Evolutionary conservation across 1,140 invertebrate species (phyloP).

Genomic region (Mamestra configurata): DNA sequence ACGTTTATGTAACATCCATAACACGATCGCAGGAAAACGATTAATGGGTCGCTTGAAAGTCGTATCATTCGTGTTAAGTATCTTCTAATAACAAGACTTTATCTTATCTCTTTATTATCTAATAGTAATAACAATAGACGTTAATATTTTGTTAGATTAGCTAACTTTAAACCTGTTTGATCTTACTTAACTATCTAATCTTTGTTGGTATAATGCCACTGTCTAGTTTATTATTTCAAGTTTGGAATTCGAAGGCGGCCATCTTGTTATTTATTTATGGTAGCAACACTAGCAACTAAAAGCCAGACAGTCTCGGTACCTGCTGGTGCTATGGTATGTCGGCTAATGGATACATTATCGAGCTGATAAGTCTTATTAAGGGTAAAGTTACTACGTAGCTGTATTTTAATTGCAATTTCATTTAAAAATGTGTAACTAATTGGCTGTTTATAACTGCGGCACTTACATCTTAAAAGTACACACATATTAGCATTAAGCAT

Average conservation of each 20-base stretch:
- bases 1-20: background rate
- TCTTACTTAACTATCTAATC: conserved; percentile 14
- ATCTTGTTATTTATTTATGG: conserved; percentile 28
- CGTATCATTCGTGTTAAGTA: background rate
- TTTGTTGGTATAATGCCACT: background rate
- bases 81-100: conserved; percentile 9
- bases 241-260: background rate
- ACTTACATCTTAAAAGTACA: background rate
- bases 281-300: background rate
- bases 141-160: conserved; percentile 15
- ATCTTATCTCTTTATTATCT: conserved; percentile 21
- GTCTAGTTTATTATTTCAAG: background rate
- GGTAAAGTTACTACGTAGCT: background rate
- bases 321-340: conserved; percentile 13
- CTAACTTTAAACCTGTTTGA: conserved; percentile 29
- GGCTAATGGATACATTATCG: background rate
- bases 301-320: conserved; percentile 18
- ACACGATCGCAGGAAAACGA: background rate
- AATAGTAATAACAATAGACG: conserved; percentile 31
- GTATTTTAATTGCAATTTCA: background rate
- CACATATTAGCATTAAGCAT: conserved; percentile 15
- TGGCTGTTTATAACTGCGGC: background rate
- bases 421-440: background rate
- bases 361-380: background rate
- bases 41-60: conserved; percentile 12